Base-by-base conservation (phyloP, 2,113 vertebrate species). In the Oncorhynchus keta region DNA sequence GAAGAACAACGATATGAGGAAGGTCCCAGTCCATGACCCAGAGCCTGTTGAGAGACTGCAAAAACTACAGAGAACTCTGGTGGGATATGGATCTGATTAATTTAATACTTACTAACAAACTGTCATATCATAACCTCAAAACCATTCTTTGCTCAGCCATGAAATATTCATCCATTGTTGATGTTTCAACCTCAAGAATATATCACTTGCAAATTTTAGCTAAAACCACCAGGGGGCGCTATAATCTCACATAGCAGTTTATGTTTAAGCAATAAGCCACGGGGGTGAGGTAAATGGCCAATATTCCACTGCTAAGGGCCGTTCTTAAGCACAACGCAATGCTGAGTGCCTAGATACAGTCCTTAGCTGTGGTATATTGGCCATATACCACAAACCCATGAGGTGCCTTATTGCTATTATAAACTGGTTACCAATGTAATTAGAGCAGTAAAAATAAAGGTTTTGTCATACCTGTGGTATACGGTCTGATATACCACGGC, bases 11-110 rank as follows among this genome's bases (percentile, higher is more conserved):
- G 96, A 99, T 65, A 93, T 99, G 95, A 88, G 97, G 3, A 99
- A 99, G 89, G 98, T 99, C 76, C 98, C 97, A 0, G 97, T 97
- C n/a, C 99, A 98, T 1, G 94, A 99, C 73, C 95, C 97, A 0
- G 96, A 97, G 48, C 96, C 96, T 0, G 86, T 95, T 55, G 97
- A 99, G 87, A 96, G 84, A 80, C 92, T 99, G 76, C 93, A 89
- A 79, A 99, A 97, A 72, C 64, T 97, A 35, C 96, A 97, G 70
- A 93, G 95, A 70, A 79, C 93, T 2, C 82, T 99, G 94, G 98
- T 99, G 83, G 89, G 92, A 83, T 14, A n/a, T 45, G 9, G 39
- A 14, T 45, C 59, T 35, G 51, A 35, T 30, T 11, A 62, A 22
- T 1, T 24, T 45, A 45, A 11, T 45, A 45, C 9, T 55, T 55